Base-by-base conservation (phyloP, 2,888 invertebrate genomes). In the Auanema freiburgensis region DNA sequence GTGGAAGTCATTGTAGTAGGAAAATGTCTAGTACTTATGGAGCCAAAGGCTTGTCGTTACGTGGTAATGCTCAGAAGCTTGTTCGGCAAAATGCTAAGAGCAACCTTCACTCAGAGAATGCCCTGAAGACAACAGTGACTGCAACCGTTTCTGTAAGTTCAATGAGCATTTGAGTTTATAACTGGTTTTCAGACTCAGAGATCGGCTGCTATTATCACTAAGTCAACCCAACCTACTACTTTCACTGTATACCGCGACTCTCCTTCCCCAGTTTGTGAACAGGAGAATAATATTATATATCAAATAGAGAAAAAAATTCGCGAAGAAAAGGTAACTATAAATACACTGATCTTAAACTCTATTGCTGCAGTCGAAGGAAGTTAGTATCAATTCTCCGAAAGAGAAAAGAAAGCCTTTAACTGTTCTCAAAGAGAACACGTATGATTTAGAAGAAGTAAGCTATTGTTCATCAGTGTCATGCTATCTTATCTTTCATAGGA, bases 261-360 rank as follows among this genome's bases (percentile, higher is more conserved):
- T 2, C 25, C 18, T 14, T 52, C 59, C 14, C 43, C 59, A 2
- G 50, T 11, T 12, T 24, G 24, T 18, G 49, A 49, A 10, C 54
- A 60, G 14, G 60, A 62, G 42, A 56, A 62, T 41, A 62, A 62
- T 33, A 41, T 62, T 16, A 62, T 62, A 14, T 57, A 62, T 50
- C 12, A 53, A 24, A 50, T 62, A 3, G 62, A 62, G 51, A 49
- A 50, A 40, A 62, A 51, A 50, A 57, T 56, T 24, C 46, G 33
- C 23, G 42, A 62, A 21, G 57, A 40, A 33, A 18, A 16, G 57
- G 23, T 18, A 43, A 21, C 16, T 50, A 18, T 57, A 1, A 57
- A 46, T 46, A 46, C 3, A 10, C 21, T 21, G 46, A 21, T 21
- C 46, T 18, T 5, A n/a, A 43, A 43, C 11, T 21, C 46, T 18